A percentile compares a stretch with the other conserved stretches of the same genome.
These are phyloP conservation scores for Tenualosa thibaudeaui DNA, from an alignment of 2,797 vertebrate genomes.

Conservation along the genomic window DNA sequence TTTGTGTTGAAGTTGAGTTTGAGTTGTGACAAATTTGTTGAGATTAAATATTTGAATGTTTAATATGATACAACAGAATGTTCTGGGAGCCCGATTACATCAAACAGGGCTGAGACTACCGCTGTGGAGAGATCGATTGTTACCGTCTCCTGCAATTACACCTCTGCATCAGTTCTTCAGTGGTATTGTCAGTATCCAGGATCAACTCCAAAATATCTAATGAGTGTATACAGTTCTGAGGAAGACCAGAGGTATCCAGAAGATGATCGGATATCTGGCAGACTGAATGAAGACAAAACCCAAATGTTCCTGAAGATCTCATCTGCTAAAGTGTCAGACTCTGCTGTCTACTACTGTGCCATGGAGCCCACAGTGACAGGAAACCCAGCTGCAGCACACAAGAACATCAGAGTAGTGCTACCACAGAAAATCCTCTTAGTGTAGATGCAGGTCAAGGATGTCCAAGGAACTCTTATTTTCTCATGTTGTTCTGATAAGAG, in stretches of 20 bases:
- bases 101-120: neutral
- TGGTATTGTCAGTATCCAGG: neutral
- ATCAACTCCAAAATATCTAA: too few species aligned
- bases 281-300: neutral
- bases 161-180: neutral
- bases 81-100: neutral
- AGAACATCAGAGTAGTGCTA: neutral
- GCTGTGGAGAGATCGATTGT: neutral
- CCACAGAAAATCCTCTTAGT: neutral
- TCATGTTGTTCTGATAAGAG: too few species aligned
- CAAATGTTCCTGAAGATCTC: conserved; percentile 32
- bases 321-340: conserved; percentile 34
- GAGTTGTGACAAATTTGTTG: too few species aligned
- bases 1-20: too few species aligned
- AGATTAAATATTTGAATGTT: neutral
- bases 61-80: neutral
- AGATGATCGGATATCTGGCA: conserved; percentile 25
- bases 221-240: neutral
- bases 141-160: conserved; percentile 39
- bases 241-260: neutral
- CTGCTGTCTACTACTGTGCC: conserved; percentile 35
- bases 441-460: too few species aligned
- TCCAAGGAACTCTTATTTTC: too few species aligned
- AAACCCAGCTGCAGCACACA: too few species aligned
- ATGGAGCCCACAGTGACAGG: conserved; percentile 37